Conservation (phyloP, 2,113 vertebrate species). For the Speoplatyrhinus poulsoni region DNA sequence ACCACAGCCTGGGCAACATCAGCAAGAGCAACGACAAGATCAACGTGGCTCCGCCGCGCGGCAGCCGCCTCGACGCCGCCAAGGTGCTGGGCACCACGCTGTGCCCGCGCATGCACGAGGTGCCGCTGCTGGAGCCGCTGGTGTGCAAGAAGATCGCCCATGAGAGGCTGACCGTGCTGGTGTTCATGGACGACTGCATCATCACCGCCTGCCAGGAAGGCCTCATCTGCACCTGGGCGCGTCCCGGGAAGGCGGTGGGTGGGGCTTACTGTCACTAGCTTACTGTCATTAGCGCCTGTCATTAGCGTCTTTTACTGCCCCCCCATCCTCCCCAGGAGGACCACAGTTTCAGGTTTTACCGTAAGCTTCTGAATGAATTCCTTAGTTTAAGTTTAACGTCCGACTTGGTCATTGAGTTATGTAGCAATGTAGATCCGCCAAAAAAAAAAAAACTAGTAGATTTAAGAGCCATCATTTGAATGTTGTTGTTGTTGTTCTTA, state of each 20-base stretch:
- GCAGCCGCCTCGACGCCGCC: slow-evolving; percentile 81
- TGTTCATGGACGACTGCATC: slow-evolving; percentile 93
- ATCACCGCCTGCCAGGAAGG: slow-evolving; percentile 92
- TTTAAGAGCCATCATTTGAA: too few species aligned
- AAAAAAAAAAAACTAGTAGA: too few species aligned
- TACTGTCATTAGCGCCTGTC: neutral
- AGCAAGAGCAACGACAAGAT: slow-evolving; percentile 85
- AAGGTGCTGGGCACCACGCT: slow-evolving; percentile 87
- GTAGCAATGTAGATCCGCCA: too few species aligned
- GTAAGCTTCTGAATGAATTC: too few species aligned
- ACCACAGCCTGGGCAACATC: slow-evolving; percentile 90
- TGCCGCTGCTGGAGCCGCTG: slow-evolving; percentile 89
- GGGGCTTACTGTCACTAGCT: neutral
- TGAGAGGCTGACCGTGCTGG: slow-evolving; percentile 87
- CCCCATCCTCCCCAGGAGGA: too few species aligned
- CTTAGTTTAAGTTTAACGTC: too few species aligned
- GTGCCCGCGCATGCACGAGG: slow-evolving; percentile 90
- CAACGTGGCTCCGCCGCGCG: slow-evolving; percentile 72
- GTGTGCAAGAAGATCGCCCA: slow-evolving; percentile 94
- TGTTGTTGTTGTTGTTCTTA: too few species aligned
- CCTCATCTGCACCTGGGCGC: slow-evolving; percentile 90
- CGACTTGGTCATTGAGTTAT: too few species aligned
- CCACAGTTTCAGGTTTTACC: too few species aligned
- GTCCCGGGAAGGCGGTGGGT: slow-evolving; percentile 86
- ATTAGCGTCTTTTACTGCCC: too few species aligned